These are phyloP conservation scores for Bufo bufo DNA, from an alignment of 2,113 vertebrate species.

Conservation along the genomic window DNA sequence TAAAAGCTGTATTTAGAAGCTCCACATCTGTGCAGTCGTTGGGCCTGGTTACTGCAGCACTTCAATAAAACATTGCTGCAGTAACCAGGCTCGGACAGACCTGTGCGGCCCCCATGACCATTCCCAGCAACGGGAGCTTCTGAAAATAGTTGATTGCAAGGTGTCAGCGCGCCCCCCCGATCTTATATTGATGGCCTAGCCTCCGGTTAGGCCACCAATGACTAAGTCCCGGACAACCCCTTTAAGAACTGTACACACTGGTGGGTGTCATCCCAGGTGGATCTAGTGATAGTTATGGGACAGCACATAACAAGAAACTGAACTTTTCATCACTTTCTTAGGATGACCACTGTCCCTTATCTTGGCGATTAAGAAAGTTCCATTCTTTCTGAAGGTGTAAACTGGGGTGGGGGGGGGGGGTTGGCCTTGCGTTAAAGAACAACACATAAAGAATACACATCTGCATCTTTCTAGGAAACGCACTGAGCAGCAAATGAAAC, in stretches of 20 bases:
- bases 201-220: no score
- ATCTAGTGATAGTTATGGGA: background rate
- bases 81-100: no score
- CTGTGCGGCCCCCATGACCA: no score
- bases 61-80: no score
- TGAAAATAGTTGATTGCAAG: no score
- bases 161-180: no score
- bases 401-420: background rate
- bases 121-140: no score
- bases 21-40: no score
- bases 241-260: background rate
- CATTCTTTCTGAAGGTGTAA: background rate
- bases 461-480: background rate
- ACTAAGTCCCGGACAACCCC: no score
- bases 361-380: background rate
- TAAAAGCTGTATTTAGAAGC: background rate
- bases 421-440: background rate
- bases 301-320: slow-evolving; percentile 20
- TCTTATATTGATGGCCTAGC: no score
- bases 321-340: background rate
- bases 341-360: slow-evolving; percentile 3
- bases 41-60: no score
- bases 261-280: slow-evolving; percentile 4
- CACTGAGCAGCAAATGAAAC: slow-evolving; percentile 55
- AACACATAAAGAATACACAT: background rate